These are phyloP conservation scores for Pseudeuparius sepicola DNA, from an alignment of 2,888 invertebrate genomes.

Conservation along the genomic window DNA sequence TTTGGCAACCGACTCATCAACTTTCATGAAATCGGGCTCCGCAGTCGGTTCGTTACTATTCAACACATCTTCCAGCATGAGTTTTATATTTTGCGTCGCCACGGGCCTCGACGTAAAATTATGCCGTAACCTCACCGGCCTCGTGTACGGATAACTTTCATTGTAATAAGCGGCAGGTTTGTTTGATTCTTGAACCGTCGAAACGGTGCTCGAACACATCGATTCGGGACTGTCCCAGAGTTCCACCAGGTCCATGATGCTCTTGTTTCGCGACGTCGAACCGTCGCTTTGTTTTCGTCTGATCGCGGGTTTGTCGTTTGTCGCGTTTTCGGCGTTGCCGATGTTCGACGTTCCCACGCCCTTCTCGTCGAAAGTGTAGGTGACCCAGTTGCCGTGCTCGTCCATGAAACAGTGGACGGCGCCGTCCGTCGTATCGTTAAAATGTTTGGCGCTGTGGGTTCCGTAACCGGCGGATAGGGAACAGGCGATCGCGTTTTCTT, in stretches of 20 bases:
- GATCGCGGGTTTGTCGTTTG: no score
- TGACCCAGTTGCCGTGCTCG: constrained; percentile 78
- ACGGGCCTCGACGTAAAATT: neutral
- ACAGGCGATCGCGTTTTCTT: constrained; percentile 37
- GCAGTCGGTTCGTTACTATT: constrained; percentile 14
- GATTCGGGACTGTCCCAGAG: no score
- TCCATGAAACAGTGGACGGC: constrained; percentile 81
- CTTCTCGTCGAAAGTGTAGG: constrained; percentile 77
- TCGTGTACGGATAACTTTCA: no score
- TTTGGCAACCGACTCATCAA: constrained; percentile 43
- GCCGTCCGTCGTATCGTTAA: constrained; percentile 74
- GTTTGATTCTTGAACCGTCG: no score
- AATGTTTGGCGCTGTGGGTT: constrained; percentile 66
- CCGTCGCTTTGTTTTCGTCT: no score
- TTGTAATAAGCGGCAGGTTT: no score
- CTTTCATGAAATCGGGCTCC: constrained; percentile 34
- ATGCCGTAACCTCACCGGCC: neutral
- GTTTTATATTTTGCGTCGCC: constrained; percentile 10
- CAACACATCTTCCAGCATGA: constrained; percentile 15
- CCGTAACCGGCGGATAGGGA: constrained; percentile 39
- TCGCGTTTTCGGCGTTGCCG: neutral
- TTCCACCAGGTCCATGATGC: no score
- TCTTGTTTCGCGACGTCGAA: no score
- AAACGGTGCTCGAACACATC: no score
- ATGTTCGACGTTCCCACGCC: constrained; percentile 40